Evolutionary conservation across 2,113 vertebrate genomes (phyloP).

Genomic region (Salvelinus alpinus): DNA sequence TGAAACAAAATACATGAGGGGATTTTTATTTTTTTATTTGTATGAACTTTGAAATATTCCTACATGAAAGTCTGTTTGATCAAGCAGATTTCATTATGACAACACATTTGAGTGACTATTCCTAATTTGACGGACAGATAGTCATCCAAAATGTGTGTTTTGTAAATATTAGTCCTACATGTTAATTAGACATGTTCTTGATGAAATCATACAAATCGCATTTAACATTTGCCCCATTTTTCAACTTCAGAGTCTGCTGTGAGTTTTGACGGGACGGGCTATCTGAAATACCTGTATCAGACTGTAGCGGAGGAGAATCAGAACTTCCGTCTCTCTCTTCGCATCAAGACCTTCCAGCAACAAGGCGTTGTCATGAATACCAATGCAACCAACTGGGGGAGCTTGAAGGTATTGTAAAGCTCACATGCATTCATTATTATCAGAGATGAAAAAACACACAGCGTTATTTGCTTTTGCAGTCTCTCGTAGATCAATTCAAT

Average conservation of each 20-base stretch:
- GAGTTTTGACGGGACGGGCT: conserved; percentile 82
- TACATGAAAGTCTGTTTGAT: not conserved
- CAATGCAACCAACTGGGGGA: conserved; percentile 72
- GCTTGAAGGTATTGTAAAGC: conserved; percentile 78
- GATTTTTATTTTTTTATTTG: not conserved
- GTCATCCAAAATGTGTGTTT: not conserved
- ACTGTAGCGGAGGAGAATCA: conserved; percentile 61
- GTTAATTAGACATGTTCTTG: not conserved
- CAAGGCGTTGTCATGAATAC: conserved; percentile 72
- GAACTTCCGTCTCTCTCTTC: conserved; percentile 77
- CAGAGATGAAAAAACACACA: no score
- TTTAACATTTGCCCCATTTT: not conserved
- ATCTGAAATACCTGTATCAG: conserved; percentile 76
- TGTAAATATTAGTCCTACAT: not conserved
- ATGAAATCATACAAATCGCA: not conserved
- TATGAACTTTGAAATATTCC: not conserved
- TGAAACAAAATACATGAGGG: not conserved
- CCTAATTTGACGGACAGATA: not conserved
- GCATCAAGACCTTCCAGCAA: conserved; percentile 82
- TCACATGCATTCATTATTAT: no score
- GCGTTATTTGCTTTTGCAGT: no score
- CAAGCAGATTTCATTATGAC: not conserved
- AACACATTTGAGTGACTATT: not conserved
- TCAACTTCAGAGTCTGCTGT: conserved; percentile 80
- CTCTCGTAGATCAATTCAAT: no score